A percentile compares a stretch with the other conserved stretches of the same genome.
Evolutionary conservation across 1,140 invertebrate genomes (phyloP).

Genomic region (Drosophila busckii): DNA sequence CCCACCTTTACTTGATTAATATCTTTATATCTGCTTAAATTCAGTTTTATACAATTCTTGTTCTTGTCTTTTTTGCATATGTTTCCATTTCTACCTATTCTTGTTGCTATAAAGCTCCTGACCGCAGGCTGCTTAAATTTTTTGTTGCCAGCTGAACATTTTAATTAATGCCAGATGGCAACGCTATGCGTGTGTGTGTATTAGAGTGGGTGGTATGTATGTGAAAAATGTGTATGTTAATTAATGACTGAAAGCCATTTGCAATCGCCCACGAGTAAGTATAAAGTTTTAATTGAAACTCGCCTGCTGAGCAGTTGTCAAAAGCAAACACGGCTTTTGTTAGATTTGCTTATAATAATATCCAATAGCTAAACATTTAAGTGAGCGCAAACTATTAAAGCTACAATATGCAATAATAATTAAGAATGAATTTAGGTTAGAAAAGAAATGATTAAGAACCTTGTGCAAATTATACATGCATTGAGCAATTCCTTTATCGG

Average conservation of each 20-base stretch:
- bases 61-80: not conserved
- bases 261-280: conserved; percentile 7
- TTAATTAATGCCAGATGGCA: conserved; percentile 43
- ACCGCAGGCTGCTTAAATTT: conserved; percentile 18
- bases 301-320: not conserved
- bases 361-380: too few species aligned
- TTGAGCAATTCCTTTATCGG: conserved; percentile 77
- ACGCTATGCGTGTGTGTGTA: not conserved
- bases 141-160: conserved; percentile 34
- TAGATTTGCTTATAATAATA: too few species aligned
- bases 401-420: conserved; percentile 21
- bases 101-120: not conserved
- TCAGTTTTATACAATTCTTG: too few species aligned
- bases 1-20: too few species aligned
- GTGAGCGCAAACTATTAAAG: too few species aligned
- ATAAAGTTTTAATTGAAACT: conserved; percentile 50
- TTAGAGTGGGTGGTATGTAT: not conserved
- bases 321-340: too few species aligned
- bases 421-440: conserved; percentile 44
- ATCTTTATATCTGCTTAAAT: too few species aligned
- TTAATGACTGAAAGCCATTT: conserved; percentile 30
- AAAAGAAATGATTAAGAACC: conserved; percentile 68
- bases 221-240: conserved; percentile 32
- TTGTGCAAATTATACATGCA: conserved; percentile 79
- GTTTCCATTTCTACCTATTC: not conserved